Conservation (phyloP, 2,797 vertebrate species). For the Chelon labrosus region DNA sequence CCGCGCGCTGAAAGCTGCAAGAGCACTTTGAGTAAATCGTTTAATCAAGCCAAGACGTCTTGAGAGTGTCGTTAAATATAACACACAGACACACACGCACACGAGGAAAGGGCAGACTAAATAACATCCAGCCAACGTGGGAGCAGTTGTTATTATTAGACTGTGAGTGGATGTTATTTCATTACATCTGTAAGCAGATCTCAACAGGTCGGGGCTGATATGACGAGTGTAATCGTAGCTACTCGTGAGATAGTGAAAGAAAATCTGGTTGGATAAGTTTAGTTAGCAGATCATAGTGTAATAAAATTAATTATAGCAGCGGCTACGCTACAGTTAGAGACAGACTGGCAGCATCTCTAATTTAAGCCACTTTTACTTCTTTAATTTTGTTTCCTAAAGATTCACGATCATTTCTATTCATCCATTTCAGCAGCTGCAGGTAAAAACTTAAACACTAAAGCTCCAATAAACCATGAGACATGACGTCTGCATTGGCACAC, state of each 20-base stretch:
- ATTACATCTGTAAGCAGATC: slow-evolving; percentile 37
- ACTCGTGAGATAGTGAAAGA: not conserved
- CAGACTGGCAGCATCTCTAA: too few relatives aligned
- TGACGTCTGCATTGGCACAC: too few relatives aligned
- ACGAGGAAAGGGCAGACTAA: slow-evolving; percentile 5
- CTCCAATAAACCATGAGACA: too few relatives aligned
- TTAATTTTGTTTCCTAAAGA: too few relatives aligned
- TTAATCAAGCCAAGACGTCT: not conserved
- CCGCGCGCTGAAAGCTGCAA: not conserved
- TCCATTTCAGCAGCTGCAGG: too few relatives aligned
- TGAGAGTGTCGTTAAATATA: slow-evolving; percentile 12
- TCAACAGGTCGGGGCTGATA: not conserved
- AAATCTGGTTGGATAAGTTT: not conserved
- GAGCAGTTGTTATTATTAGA: slow-evolving; percentile 35
- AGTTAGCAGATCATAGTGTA: not conserved
- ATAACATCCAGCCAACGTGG: not conserved
- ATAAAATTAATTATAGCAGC: not conserved
- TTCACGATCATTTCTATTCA: too few relatives aligned
- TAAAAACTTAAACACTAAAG: too few relatives aligned
- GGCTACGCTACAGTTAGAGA: not conserved
- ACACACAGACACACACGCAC: not conserved
- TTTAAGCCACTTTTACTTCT: too few relatives aligned
- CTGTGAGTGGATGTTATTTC: slow-evolving; percentile 25
- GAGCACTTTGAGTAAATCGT: not conserved
- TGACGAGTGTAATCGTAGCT: not conserved